Evolutionary conservation across 2,888 invertebrate species (phyloP), one percentile per base, ranked within the genome.

Genomic region (Cataglyphis cursor): DNA sequence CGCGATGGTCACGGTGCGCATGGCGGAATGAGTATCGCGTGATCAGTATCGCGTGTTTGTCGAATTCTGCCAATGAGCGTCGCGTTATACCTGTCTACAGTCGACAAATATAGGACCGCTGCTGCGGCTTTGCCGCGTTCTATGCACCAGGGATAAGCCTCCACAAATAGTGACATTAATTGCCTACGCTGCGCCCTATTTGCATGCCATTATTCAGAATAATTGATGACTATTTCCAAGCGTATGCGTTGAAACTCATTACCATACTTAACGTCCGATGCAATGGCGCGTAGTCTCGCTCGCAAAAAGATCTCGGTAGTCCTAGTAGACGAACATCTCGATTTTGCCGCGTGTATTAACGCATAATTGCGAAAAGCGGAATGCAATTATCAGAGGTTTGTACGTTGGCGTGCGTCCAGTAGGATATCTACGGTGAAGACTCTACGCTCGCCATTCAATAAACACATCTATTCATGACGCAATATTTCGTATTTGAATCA

Each of bases 141-240:
- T 86, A 82, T 86, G 87, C 90, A 88, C 90, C 83, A 74, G 92
- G 92, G 91, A 93, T 93, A 93, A 94, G 92, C 93, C 92, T 93
- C 90, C 90, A 91, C 93, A 94, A 94, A 94, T 93, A 94, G 93
- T 93, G 94, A 93, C 93, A 93, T 93, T 93, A 94, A 94, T 94
- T 93, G 93, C 92, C 92, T 90, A 90, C 90, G 91, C 91, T 90
- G 90, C 90, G 88, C 88, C 91, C 92, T 93, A 93, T 94, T 94
- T 93, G 93, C 94, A 93, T 93, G 90, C 90, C 91, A 94, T 94
- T 94, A 94, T 93, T 93, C 92, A 92, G 94, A 94, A 94, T 94
- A 94, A 94, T 94, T 93, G 93, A 94, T 93, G 93, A 94, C 93
- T 92, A 93, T 93, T 93, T 93, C 91, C 57, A 91, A 89, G 86